These are phyloP conservation scores for Intellagama lesueurii DNA, from an alignment of 2,797 vertebrate genomes.

Conservation along the genomic window DNA sequence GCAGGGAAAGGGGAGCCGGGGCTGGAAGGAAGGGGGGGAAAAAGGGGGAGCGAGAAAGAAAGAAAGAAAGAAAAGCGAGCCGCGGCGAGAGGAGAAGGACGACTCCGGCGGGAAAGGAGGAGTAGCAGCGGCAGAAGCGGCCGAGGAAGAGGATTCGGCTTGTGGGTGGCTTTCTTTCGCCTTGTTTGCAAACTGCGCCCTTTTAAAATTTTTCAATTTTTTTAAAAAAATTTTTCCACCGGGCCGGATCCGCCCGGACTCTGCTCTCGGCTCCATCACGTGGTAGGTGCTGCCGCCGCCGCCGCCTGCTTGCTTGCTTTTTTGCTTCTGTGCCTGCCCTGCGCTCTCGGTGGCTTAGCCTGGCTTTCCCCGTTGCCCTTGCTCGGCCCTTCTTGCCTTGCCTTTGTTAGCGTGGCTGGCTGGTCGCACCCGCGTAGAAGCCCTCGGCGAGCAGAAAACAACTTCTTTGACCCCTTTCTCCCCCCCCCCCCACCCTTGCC, in stretches of 20 bases:
- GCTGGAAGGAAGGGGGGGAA: constrained; percentile 22
- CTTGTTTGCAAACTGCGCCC: constrained; percentile 86
- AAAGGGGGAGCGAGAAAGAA: not conserved
- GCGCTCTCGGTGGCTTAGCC: constrained; percentile 52
- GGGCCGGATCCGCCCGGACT: constrained; percentile 91
- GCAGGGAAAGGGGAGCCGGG: constrained; percentile 73
- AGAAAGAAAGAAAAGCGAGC: not conserved
- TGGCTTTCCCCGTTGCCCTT: constrained; percentile 71
- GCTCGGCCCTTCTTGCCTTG: constrained; percentile 62
- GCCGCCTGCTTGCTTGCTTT: constrained; percentile 69
- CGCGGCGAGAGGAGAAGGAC: not conserved
- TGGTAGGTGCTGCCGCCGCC: constrained; percentile 90
- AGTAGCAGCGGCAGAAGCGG: not conserved
- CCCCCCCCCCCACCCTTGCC: not conserved
- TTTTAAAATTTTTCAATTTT: constrained; percentile 65
- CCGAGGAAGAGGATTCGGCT: constrained; percentile 37
- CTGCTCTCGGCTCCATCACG: constrained; percentile 90
- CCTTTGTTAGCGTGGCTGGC: constrained; percentile 87
- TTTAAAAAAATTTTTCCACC: constrained; percentile 72
- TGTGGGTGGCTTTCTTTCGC: constrained; percentile 60
- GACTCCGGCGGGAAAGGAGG: not conserved
- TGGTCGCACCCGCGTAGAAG: constrained; percentile 52
- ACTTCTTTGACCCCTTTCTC: constrained; percentile 54
- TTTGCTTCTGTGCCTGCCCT: constrained; percentile 51
- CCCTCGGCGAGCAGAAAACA: constrained; percentile 59